Percentiles rank a stretch among this genome's conserved stretches.
Evolutionary conservation across 2,888 invertebrate species (phyloP).

Genomic region (Anagyrus pseudococci): DNA sequence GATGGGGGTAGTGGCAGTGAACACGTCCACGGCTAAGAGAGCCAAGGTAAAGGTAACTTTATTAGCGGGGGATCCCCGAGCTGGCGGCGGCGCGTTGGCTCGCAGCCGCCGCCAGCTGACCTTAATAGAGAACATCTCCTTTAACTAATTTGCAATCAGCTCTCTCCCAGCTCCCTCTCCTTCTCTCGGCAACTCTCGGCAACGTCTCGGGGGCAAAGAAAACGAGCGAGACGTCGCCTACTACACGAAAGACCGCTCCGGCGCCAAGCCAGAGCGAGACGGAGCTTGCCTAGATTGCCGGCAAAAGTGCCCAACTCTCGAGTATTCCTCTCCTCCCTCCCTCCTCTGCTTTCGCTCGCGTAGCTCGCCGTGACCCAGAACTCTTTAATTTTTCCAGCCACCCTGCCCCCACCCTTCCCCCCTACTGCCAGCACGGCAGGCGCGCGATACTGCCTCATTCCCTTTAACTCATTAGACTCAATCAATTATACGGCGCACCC

Average conservation of each 20-base stretch:
- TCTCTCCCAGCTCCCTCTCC: no score
- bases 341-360: constrained; percentile 44
- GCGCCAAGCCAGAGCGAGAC: constrained; percentile 30
- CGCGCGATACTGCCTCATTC: constrained; percentile 46
- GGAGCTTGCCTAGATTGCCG: no score
- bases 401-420: constrained; percentile 42
- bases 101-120: constrained; percentile 44
- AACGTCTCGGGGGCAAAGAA: constrained; percentile 39
- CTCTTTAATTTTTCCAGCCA: constrained; percentile 54
- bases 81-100: not conserved
- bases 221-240: constrained; percentile 25
- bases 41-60: constrained; percentile 41
- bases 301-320: no score
- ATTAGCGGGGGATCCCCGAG: constrained; percentile 31
- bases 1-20: constrained; percentile 32
- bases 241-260: constrained; percentile 28
- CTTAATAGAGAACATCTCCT: constrained; percentile 58
- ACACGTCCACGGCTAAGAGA: constrained; percentile 33
- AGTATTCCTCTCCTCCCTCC: constrained; percentile 47
- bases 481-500: constrained; percentile 54
- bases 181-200: constrained; percentile 20
- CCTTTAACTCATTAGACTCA: constrained; percentile 59
- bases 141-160: constrained; percentile 61
- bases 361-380: constrained; percentile 55
- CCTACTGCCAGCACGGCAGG: constrained; percentile 6